Conservation (phyloP, 2,797 vertebrate genomes). For the Chromis chromis region DNA sequence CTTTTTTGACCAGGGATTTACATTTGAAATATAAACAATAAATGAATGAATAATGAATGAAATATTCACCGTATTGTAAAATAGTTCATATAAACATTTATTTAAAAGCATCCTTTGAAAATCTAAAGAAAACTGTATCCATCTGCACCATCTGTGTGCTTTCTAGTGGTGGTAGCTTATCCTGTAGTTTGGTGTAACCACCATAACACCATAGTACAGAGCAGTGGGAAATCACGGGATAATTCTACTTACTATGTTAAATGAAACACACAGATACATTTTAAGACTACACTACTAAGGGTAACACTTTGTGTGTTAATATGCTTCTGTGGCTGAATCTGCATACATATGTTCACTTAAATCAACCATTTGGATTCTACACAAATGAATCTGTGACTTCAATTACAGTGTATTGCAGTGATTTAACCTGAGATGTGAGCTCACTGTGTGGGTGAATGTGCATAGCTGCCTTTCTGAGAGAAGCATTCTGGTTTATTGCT, state of each 20-base stretch:
- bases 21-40: not conserved
- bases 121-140: not conserved
- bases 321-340: not conserved
- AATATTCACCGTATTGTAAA: not conserved
- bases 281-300: not conserved
- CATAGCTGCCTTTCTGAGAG: conserved; percentile 25
- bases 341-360: conserved; percentile 16
- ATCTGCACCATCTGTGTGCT: conserved; percentile 11
- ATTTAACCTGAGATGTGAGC: conserved; percentile 57
- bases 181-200: not conserved
- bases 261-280: not conserved
- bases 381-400: conserved; percentile 49
- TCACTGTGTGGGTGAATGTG: conserved; percentile 8
- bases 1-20: too few species aligned
- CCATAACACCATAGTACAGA: not conserved
- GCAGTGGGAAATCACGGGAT: too few species aligned
- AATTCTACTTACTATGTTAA: not conserved
- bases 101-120: conserved; percentile 15
- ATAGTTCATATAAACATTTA: not conserved
- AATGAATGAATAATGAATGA: not conserved
- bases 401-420: conserved; percentile 64
- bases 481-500: conserved; percentile 5
- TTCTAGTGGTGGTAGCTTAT: not conserved
- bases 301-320: conserved; percentile 3
- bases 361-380: conserved; percentile 38